Conservation (phyloP, 2,113 vertebrate genomes). For the Oryzias curvinotus region DNA sequence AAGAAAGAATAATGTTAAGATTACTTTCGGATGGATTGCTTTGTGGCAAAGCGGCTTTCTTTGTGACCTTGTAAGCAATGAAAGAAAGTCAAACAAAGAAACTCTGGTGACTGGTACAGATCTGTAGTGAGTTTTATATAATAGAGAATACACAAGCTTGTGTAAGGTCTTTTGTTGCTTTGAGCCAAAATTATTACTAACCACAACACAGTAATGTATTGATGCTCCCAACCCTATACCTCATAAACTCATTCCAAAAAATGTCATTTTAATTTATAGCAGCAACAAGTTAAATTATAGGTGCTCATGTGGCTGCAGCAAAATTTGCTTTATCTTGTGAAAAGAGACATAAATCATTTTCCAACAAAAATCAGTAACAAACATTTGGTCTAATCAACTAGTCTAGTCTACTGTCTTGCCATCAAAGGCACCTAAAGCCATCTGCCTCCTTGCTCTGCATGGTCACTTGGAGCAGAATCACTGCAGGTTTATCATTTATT, state of each 20-base stretch:
- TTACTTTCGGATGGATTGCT: slow-evolving; percentile 26
- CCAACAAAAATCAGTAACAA: slow-evolving; percentile 22
- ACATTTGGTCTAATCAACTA: slow-evolving; percentile 26
- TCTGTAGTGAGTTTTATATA: slow-evolving; percentile 18
- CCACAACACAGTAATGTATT: too few species aligned
- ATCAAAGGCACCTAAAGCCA: slow-evolving; percentile 38
- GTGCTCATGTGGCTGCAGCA: background rate
- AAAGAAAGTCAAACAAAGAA: slow-evolving; percentile 33
- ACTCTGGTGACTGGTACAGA: slow-evolving; percentile 10
- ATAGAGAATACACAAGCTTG: background rate
- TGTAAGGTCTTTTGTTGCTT: slow-evolving; percentile 6
- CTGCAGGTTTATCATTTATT: slow-evolving; percentile 39
- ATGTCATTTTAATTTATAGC: too few species aligned
- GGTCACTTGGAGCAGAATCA: slow-evolving; percentile 27
- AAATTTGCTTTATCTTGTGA: slow-evolving; percentile 29
- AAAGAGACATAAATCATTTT: slow-evolving; percentile 24
- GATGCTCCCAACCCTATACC: too few species aligned
- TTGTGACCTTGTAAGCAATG: slow-evolving; percentile 27
- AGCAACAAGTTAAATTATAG: too few species aligned
- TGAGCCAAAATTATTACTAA: background rate
- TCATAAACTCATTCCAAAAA: too few species aligned
- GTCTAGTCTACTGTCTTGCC: slow-evolving; percentile 18
- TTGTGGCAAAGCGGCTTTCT: slow-evolving; percentile 1
- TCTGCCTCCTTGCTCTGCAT: slow-evolving; percentile 26
- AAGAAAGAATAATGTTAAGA: slow-evolving; percentile 26